phyloP scores from a whole-genome alignment of 2,888 invertebrate species.

The Drosophila falleni region DNA sequence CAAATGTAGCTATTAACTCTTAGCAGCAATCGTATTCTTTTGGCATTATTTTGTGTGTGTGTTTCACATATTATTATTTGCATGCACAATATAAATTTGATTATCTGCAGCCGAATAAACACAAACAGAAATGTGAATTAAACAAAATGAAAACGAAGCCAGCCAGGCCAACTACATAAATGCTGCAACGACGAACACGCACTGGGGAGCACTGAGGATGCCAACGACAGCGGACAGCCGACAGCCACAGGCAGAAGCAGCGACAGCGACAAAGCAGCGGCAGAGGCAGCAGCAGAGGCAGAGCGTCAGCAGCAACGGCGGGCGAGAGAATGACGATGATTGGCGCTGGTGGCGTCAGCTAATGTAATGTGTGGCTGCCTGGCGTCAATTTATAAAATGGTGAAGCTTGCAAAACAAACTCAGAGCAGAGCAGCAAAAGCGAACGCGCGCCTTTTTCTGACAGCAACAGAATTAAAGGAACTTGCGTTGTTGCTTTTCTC shows the following conservation, averaged over 20 bases:
- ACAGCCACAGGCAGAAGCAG: conserved; percentile 35
- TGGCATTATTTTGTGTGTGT: conserved; percentile 51
- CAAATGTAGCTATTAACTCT: conserved; percentile 59
- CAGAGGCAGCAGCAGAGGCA: conserved; percentile 53
- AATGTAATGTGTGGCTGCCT: conserved; percentile 40
- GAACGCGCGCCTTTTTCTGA: conserved; percentile 69
- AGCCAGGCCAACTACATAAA: conserved; percentile 42
- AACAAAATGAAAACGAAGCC: conserved; percentile 35
- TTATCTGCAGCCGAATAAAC: conserved; percentile 70
- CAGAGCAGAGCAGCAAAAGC: too few relatives aligned
- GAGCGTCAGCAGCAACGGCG: conserved; percentile 61
- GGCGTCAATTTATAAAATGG: conserved; percentile 68
- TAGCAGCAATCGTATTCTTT: conserved; percentile 52
- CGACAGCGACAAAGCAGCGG: conserved; percentile 30
- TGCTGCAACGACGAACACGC: conserved; percentile 52
- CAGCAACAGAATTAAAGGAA: conserved; percentile 39
- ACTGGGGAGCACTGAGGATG: conserved; percentile 54
- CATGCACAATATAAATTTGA: conserved; percentile 77
- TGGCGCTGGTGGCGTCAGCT: conserved; percentile 72
- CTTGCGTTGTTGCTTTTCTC: conserved; percentile 20
- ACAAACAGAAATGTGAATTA: conserved; percentile 52
- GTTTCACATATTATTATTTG: conserved; percentile 32
- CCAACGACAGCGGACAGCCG: conserved; percentile 18
- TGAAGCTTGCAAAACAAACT: conserved; percentile 67
- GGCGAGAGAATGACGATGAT: conserved; percentile 66